Evolutionary conservation across 2,888 invertebrate genomes (phyloP), one percentile per base, ranked within the genome.

Genomic region (Aphodius granarius): DNA sequence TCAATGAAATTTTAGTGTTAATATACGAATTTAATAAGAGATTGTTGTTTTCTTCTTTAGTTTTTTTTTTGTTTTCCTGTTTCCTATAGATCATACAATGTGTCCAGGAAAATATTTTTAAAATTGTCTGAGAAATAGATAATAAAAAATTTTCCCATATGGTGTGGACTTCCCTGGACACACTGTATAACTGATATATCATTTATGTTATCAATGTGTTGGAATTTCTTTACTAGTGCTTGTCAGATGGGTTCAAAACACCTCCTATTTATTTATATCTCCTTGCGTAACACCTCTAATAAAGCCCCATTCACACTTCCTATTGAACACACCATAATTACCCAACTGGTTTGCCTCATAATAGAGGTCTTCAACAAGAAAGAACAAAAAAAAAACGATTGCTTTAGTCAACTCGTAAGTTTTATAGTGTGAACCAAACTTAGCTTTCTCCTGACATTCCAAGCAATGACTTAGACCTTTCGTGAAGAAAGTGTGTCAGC

Each of bases 401-500:
- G 20, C n/a, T 18, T 19, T 68, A 19, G 22, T 21, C 15, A 68
- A 5, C 66, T 18, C 21, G 4, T 18, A 16, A 15, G 20, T 68
- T 72, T 66, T 65, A 43, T 71, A 68, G 77, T 75, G 77, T 77
- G 72, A 77, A 77, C 63, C 72, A 65, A 73, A 66, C 77, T 77
- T 80, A 78, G 85, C 86, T 86, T 86, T 86, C 86, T 83, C 85
- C 82, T 80, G 82, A 80, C 86, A 85, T 86, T 86, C 85, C 84
- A 81, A 78, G 79, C 82, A 80, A 79, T 85, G 86, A 85, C 86
- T 85, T 83, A 86, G 85, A 86, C 86, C 87, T 87, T 87, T 86
- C 86, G 82, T 84, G 81, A 84, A 82, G 87, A 87, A 87, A 87
- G 87, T 86, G 82, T 86, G 86, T 85, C 86, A 86, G 80, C 84